Evolutionary conservation across 1,140 invertebrate species (phyloP).

Genomic region (Sycophila sp.): DNA sequence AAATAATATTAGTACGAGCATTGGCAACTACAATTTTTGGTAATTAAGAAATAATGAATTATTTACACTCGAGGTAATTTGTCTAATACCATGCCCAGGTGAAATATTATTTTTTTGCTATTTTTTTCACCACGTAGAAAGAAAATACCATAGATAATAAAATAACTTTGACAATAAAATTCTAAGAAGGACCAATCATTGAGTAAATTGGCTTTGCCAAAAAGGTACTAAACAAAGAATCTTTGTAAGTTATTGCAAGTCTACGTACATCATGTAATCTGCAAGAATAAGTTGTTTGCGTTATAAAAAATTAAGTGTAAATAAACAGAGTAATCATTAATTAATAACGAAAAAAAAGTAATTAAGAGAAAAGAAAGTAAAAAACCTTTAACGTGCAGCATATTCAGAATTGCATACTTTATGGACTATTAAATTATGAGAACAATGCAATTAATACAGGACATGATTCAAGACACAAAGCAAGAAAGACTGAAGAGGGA

Average conservation of each 20-base stretch:
- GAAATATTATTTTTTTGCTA: slow-evolving; percentile 47
- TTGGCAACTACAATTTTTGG: background rate
- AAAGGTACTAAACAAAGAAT: too few relatives aligned
- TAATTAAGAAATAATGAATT: background rate
- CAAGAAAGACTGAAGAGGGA: background rate
- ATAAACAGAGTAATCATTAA: slow-evolving; percentile 21
- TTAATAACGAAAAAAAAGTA: slow-evolving; percentile 8
- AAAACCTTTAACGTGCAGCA: slow-evolving; percentile 15
- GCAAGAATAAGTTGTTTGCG: too few relatives aligned
- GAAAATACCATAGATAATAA: slow-evolving; percentile 56
- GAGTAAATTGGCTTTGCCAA: too few relatives aligned
- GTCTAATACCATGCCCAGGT: slow-evolving; percentile 47
- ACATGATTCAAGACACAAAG: background rate
- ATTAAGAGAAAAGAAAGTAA: background rate
- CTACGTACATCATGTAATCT: too few relatives aligned
- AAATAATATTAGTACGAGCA: background rate
- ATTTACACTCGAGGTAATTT: slow-evolving; percentile 7
- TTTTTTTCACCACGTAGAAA: slow-evolving; percentile 49
- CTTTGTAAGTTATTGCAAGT: too few relatives aligned
- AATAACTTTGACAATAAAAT: background rate
- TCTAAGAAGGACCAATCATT: background rate
- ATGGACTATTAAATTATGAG: background rate
- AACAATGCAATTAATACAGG: background rate
- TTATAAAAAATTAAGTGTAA: too few relatives aligned
- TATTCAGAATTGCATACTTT: slow-evolving; percentile 15